These are phyloP conservation scores for Drosophila kohkoa DNA, from an alignment of 1,140 invertebrate genomes.

Conservation along the genomic window DNA sequence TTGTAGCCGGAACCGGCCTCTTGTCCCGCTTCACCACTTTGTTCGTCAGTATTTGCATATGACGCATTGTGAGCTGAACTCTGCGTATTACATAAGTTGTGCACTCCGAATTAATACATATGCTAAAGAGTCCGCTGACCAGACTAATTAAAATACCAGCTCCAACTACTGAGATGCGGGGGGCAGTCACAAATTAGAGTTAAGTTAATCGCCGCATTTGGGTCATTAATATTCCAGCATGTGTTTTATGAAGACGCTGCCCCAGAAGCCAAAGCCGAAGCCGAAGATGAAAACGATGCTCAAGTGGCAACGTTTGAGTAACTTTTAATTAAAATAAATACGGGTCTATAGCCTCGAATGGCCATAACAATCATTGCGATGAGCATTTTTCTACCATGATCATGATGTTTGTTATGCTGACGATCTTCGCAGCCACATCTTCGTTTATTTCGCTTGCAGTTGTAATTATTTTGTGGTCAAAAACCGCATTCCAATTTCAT, in stretches of 20 bases:
- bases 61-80: constrained; percentile 35
- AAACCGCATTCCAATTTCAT: constrained; percentile 43
- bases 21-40: background rate
- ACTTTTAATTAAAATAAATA: constrained; percentile 44
- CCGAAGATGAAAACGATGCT: no score
- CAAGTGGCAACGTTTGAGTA: constrained; percentile 28
- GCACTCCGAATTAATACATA: constrained; percentile 41
- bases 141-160: constrained; percentile 47
- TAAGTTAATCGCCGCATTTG: constrained; percentile 32
- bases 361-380: background rate
- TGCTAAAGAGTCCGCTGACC: constrained; percentile 36
- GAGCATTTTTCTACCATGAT: background rate
- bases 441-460: constrained; percentile 6
- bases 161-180: background rate
- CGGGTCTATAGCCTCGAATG: constrained; percentile 4
- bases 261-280: constrained; percentile 14
- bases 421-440: constrained; percentile 21
- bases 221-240: constrained; percentile 37
- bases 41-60: constrained; percentile 9
- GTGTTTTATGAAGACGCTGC: constrained; percentile 21
- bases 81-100: constrained; percentile 30
- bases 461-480: constrained; percentile 41
- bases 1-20: constrained; percentile 62
- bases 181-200: constrained; percentile 32
- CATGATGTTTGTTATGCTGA: constrained; percentile 7